Base-by-base conservation (phyloP, 2,888 invertebrate genomes). In the Notocelia uddmanniana region DNA sequence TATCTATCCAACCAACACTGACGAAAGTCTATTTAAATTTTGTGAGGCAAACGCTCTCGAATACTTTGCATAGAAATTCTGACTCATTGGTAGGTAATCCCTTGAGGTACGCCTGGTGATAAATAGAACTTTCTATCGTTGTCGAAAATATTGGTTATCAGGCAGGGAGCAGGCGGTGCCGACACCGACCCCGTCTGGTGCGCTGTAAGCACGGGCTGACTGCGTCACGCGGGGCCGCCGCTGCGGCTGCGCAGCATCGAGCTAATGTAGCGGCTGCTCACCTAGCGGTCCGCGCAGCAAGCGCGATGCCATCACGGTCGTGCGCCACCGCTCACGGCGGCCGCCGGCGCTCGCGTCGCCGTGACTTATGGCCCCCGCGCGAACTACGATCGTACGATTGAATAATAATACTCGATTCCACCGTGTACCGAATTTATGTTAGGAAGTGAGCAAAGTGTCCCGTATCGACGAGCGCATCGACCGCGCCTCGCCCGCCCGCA, bases 361-460 rank as follows among this genome's bases (percentile, higher is more conserved):
- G 89, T 92, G 92, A 93, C 92, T 93, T 92, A 92, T 92, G 90
- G 92, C 90, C 90, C 86, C 89, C 87, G 87, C 89, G 90, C 90
- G 89, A 90, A 91, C 92, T 89, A 88, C 89, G 93, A 93, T 93
- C 89, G 89, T 87, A 86, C 91, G 93, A 93, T 93, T 93, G 92
- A 93, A 93, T 93, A 92, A 92, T 92, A 92, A 92, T 92, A 92
- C 91, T 90, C 92, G 91, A 92, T 92, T 92, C 90, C 72, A 68
- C 88, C 87, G 89, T 88, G 83, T 88, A 92, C 93, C 93, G 88
- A 92, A 93, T 93, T 93, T 92, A 93, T 93, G 91, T 91, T 90
- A 91, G 90, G 92, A 91, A 92, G 91, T 91, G 88, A 89, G 86
- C 88, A 89, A 76, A 77, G 83, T 91, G 90, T 90, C 91, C 89